Conservation (phyloP, 2,113 vertebrate genomes). For the Halichoerus grypus region DNA sequence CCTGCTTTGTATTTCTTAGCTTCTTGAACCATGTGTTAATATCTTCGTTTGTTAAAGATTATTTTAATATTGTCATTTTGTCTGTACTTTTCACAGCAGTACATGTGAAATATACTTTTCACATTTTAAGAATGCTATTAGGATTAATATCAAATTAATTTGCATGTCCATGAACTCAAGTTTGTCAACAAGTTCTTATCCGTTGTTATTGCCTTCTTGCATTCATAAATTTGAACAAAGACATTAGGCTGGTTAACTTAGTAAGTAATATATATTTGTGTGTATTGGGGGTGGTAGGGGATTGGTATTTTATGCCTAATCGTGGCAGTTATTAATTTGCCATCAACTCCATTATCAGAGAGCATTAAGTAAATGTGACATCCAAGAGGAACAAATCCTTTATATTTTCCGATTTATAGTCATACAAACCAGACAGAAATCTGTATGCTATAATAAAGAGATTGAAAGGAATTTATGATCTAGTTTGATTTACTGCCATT, state of each 20-base stretch:
- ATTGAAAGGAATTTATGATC: background rate
- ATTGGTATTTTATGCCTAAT: background rate
- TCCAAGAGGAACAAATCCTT: background rate
- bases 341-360: background rate
- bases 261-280: background rate
- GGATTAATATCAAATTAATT: conserved; percentile 21
- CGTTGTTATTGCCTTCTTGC: background rate
- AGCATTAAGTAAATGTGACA: background rate
- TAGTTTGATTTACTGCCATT: background rate
- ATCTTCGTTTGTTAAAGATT: background rate
- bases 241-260: background rate
- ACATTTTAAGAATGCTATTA: background rate
- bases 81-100: background rate
- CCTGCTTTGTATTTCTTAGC: background rate
- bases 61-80: conserved; percentile 32
- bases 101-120: background rate
- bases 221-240: background rate
- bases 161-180: background rate
- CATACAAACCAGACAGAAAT: background rate
- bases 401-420: background rate
- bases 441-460: background rate
- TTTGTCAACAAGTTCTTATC: background rate
- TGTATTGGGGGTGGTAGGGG: background rate
- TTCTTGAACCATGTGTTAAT: background rate
- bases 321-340: background rate